These are phyloP conservation scores for Colossoma macropomum DNA, from an alignment of 2,113 vertebrate genomes.

Conservation along the genomic window DNA sequence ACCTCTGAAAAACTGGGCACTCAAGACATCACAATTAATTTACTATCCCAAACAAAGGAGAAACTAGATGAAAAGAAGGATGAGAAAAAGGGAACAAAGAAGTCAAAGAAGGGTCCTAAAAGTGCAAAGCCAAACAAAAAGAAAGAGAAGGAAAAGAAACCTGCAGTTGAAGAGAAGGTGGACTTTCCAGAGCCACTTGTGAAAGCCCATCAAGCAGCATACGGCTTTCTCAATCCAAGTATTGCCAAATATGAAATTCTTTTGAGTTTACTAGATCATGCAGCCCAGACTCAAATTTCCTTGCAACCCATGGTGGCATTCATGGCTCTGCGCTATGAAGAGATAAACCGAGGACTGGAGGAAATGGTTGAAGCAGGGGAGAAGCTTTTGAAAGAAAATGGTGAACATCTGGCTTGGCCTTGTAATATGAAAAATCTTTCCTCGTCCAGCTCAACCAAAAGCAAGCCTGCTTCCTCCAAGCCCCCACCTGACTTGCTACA, in stretches of 20 bases:
- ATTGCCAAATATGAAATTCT: conserved; percentile 89
- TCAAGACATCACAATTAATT: conserved; percentile 56
- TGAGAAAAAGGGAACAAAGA: conserved; percentile 73
- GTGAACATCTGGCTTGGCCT: conserved; percentile 86
- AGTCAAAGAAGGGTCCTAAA: conserved; percentile 70
- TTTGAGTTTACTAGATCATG: conserved; percentile 81
- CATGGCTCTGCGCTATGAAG: conserved; percentile 83
- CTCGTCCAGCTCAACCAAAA: conserved; percentile 58
- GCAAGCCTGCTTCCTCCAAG: conserved; percentile 63
- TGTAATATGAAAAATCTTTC: conserved; percentile 69
- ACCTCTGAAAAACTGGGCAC: conserved; percentile 54
- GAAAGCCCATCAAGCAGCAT: conserved; percentile 88
- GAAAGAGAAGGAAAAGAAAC: conserved; percentile 73
- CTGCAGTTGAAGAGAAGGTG: conserved; percentile 76
- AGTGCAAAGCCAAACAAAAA: conserved; percentile 71
- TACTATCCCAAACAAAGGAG: conserved; percentile 64
- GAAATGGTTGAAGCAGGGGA: conserved; percentile 88
- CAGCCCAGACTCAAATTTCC: conserved; percentile 85
- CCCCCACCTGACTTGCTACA: conserved; percentile 88
- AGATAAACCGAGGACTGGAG: conserved; percentile 84
- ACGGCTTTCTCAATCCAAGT: conserved; percentile 88
- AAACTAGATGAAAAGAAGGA: conserved; percentile 64
- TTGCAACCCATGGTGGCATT: conserved; percentile 90
- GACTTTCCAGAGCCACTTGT: conserved; percentile 92
- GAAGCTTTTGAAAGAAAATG: conserved; percentile 82